Base-by-base conservation (phyloP, 1,140 invertebrate genomes). In the Coptotermes formosanus region DNA sequence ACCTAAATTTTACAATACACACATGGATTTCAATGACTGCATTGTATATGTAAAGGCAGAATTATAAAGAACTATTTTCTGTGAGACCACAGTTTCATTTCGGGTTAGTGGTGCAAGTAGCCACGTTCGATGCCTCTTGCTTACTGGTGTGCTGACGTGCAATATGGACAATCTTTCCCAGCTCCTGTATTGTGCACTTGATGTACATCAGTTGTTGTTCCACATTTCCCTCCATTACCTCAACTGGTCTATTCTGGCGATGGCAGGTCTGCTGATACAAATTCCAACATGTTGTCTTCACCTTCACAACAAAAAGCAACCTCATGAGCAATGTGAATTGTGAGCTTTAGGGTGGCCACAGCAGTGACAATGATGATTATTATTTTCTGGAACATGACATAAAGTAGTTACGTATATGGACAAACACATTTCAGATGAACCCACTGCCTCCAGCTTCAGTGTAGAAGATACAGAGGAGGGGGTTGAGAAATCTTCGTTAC, bases 181-280 rank as follows among this genome's bases (percentile, higher is more conserved):
- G 87, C 85, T 90, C 90, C 7, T 87, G 32, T 32, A 92, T 90
- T 0, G 91, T 91, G 12, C 88, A 88, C 87, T 91, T 91, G 7
- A 92, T 91, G 14, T 89, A 86, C 8, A 89, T 52, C 64, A 92
- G 83, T 84, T 92, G 91, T 59, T 90, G 88, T 84, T 91, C 89
- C 44, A 90, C 82, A 45, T 92, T 89, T n/a, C 90, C 87, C 25
- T 88, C 88, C 64, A 88, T 88, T 1, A 90, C 86, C 11, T 88
- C 85, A 6, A 88, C 48, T 19, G 89, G 85, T 21, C 89, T 85
- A 43, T 86, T 88, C 85, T 90, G 90, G 45, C 90, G 88, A 82
- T 89, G 89, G 86, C 91, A 91, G 69, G 92, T 91, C 84, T 91
- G 90, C 64, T 89, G 88, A 88, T 91, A 92, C 81, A 92, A 88